Conservation (phyloP, 2,888 invertebrate genomes). For the Coenonympha glycerion region DNA sequence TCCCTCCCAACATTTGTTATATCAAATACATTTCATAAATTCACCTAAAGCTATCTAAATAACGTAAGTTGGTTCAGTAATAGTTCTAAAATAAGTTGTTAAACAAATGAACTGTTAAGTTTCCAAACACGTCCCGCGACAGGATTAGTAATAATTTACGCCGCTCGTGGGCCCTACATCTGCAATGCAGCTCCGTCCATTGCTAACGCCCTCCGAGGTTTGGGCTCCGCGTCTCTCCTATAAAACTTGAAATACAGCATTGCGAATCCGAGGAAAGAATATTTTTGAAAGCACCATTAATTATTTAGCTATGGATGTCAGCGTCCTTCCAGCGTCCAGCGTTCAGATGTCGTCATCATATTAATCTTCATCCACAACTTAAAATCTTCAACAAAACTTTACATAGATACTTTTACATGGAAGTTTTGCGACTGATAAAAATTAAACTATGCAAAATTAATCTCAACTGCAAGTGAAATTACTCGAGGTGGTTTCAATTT, state of each 20-base stretch:
- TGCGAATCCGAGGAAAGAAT: constrained; percentile 4
- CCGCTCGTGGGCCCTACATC: constrained; percentile 25
- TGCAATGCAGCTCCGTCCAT: constrained; percentile 28
- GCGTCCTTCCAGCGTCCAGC: background rate
- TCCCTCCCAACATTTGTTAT: too few species aligned
- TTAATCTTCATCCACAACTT: constrained; percentile 12
- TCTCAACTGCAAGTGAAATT: constrained; percentile 38
- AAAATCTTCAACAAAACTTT: constrained; percentile 16
- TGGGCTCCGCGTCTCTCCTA: constrained; percentile 11
- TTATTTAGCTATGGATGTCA: constrained; percentile 1
- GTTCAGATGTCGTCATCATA: constrained; percentile 5
- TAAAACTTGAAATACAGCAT: constrained; percentile 22
- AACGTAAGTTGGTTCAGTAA: background rate
- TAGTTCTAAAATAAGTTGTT: background rate
- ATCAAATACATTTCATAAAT: too few species aligned
- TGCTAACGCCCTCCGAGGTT: constrained; percentile 19
- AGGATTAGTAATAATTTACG: constrained; percentile 25
- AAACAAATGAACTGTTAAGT: constrained; percentile 8
- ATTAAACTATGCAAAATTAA: constrained; percentile 17
- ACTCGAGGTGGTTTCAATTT: constrained; percentile 30
- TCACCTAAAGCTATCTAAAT: background rate
- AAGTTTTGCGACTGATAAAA: constrained; percentile 8
- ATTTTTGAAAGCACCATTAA: constrained; percentile 7
- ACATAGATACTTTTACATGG: constrained; percentile 9
- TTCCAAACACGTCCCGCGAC: constrained; percentile 22